phyloP scores from a whole-genome alignment of 2,888 invertebrate genomes.

The Drosophila anomelani region DNA sequence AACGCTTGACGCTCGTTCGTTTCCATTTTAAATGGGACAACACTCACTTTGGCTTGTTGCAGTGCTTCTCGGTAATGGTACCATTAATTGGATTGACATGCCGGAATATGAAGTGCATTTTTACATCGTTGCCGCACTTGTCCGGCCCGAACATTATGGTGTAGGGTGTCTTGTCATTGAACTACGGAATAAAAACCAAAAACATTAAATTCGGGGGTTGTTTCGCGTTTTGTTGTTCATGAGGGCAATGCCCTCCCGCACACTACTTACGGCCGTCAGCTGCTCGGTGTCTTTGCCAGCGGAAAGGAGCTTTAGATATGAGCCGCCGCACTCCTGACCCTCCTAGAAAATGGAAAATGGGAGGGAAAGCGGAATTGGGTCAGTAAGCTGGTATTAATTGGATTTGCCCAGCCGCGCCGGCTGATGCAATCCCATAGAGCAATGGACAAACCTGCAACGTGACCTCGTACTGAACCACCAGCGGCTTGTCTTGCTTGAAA shows the following conservation, averaged over 20 bases:
- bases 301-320: conserved; percentile 97
- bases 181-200: conserved; percentile 82
- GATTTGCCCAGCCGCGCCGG: conserved; percentile 63
- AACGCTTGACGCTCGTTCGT: conserved; percentile 26
- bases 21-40: not conserved
- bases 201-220: conserved; percentile 13
- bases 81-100: conserved; percentile 97
- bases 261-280: conserved; percentile 86
- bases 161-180: conserved; percentile 98
- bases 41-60: conserved; percentile 93
- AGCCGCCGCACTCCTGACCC: conserved; percentile 99
- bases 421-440: conserved; percentile 73
- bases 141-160: conserved; percentile 99
- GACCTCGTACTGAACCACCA: conserved; percentile 97
- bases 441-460: conserved; percentile 88
- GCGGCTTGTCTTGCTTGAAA: conserved; percentile 91
- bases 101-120: conserved; percentile 96
- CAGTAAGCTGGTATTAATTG: conserved; percentile 73
- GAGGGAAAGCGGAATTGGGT: conserved; percentile 58
- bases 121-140: conserved; percentile 98
- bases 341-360: conserved; percentile 86
- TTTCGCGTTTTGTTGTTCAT: conserved; percentile 17
- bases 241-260: conserved; percentile 26
- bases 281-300: conserved; percentile 89
- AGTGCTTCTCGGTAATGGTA: conserved; percentile 96